phyloP scores from a whole-genome alignment of 2,888 invertebrate species.

The Hypercompe scribonia region DNA sequence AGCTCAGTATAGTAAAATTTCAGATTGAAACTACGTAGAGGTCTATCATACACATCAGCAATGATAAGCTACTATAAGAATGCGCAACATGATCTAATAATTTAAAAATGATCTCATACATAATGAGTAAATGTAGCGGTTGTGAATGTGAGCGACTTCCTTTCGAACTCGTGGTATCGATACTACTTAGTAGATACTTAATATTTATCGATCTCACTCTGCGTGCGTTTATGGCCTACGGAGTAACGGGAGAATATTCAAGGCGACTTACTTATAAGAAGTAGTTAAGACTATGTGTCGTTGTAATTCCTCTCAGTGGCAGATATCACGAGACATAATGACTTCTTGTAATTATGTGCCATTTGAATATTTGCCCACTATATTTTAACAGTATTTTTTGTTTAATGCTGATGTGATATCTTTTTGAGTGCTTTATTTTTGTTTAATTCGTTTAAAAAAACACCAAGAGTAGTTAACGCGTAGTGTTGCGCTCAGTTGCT shows the following conservation, averaged over 20 bases:
- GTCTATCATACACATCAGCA: not conserved
- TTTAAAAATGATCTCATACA: not conserved
- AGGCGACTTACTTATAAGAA: not conserved
- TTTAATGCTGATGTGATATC: conserved; percentile 37
- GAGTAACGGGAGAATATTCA: conserved; percentile 30
- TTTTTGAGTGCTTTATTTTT: conserved; percentile 37
- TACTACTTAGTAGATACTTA: conserved; percentile 29
- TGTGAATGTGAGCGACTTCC: conserved; percentile 6
- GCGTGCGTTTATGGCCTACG: conserved; percentile 49
- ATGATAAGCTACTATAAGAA: not conserved
- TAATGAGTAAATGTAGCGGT: conserved; percentile 1
- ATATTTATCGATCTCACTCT: conserved; percentile 40
- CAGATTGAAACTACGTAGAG: not conserved
- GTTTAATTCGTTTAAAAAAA: conserved; percentile 32
- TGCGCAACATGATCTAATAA: conserved; percentile 1
- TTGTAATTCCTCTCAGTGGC: not conserved
- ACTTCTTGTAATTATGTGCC: not conserved
- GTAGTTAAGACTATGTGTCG: not conserved
- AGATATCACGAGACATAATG: not conserved
- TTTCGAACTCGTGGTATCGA: conserved; percentile 15
- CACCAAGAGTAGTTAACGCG: conserved; percentile 31
- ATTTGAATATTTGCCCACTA: not conserved
- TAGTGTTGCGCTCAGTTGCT: conserved; percentile 45
- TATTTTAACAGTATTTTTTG: conserved; percentile 35
- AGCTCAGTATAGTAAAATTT: conserved; percentile 2